These are phyloP conservation scores for Dendroctonus ponderosae DNA, from an alignment of 1,140 invertebrate species.

Conservation along the genomic window DNA sequence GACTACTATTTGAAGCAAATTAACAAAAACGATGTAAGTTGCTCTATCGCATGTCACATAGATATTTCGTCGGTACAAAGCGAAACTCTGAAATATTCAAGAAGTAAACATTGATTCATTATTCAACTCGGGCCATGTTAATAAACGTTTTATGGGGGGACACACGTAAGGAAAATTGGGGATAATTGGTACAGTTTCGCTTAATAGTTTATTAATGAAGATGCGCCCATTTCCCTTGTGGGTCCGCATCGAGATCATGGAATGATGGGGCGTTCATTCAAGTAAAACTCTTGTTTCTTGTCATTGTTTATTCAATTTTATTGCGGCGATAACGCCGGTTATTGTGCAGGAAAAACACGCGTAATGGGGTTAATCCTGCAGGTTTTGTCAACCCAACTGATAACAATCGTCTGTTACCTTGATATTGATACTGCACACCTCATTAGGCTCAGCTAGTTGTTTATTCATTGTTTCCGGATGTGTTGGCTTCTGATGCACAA, in stretches of 20 bases:
- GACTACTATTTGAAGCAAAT: constrained; percentile 29
- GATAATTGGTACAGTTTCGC: constrained; percentile 23
- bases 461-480: background rate
- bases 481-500: background rate
- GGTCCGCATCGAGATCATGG: no score
- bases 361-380: no score
- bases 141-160: constrained; percentile 25
- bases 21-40: constrained; percentile 34
- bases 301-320: no score
- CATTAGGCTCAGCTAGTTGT: no score
- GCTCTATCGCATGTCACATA: constrained; percentile 20
- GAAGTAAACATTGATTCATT: constrained; percentile 32
- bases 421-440: no score
- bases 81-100: constrained; percentile 21
- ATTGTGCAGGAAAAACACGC: no score
- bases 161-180: constrained; percentile 31
- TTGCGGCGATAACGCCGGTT: no score
- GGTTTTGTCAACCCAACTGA: no score
- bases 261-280: no score
- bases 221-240: background rate
- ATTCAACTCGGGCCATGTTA: constrained; percentile 24
- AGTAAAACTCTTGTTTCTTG: no score
- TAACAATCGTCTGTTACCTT: no score
- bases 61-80: constrained; percentile 9
- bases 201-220: constrained; percentile 29